Conservation (phyloP, 2,797 vertebrate genomes). For the Anguilla pacifica region DNA sequence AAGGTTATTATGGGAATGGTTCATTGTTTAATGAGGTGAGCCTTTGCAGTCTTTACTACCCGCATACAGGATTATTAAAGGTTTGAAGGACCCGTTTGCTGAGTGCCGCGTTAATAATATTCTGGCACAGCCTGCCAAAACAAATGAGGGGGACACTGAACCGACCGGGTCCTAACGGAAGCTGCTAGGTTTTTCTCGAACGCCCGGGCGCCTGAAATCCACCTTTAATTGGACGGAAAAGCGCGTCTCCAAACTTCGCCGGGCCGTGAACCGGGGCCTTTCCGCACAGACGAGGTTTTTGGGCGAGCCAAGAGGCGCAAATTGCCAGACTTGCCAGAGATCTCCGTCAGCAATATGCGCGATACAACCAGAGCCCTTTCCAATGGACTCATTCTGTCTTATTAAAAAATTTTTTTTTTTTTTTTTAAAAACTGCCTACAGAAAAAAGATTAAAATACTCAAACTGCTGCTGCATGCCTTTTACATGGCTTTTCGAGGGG, state of each 20-base stretch:
- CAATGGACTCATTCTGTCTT: not conserved
- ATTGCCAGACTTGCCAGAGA: too few species aligned
- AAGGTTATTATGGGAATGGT: not conserved
- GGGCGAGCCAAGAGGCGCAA: not conserved
- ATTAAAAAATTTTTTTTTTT: too few species aligned
- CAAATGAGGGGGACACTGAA: not conserved
- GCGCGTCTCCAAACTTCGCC: not conserved
- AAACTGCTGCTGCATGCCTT: too few species aligned
- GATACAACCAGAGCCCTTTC: not conserved
- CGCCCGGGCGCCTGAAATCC: not conserved
- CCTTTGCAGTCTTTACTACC: not conserved
- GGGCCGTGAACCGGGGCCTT: not conserved
- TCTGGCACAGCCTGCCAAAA: not conserved
- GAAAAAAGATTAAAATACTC: not conserved
- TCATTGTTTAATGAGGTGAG: not conserved
- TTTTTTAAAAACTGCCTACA: not conserved
- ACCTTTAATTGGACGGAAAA: constrained; percentile 3
- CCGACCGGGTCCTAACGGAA: not conserved
- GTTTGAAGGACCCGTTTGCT: not conserved
- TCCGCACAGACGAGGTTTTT: not conserved
- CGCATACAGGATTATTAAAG: not conserved
- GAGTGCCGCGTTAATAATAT: not conserved
- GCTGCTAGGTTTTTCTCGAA: not conserved
- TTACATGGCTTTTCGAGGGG: not conserved
- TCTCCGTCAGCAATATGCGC: not conserved